Evolutionary conservation across 2,113 vertebrate species (phyloP).

Genomic region (Nymphicus hollandicus): DNA sequence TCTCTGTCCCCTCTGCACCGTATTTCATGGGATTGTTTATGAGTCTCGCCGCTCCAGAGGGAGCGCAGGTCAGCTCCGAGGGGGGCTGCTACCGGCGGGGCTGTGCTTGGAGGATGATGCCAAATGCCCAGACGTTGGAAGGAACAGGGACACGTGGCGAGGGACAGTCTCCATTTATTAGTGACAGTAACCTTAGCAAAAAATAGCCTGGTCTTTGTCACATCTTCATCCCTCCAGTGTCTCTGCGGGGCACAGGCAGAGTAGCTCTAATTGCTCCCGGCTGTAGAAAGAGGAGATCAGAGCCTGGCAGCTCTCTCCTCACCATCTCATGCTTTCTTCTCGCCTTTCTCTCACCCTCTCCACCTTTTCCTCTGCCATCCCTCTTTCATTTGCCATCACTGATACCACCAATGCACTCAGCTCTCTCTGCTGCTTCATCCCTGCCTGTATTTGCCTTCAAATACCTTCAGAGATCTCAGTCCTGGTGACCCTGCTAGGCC

Average conservation of each 20-base stretch:
- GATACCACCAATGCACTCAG: accelerated
- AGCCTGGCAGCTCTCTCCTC: not conserved
- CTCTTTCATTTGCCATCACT: not conserved
- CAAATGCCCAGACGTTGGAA: not conserved
- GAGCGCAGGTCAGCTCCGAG: not conserved
- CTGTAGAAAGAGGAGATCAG: not conserved
- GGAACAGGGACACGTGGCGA: not conserved
- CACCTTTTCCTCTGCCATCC: not conserved
- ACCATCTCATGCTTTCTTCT: not conserved
- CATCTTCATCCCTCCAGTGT: not conserved
- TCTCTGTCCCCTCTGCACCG: not conserved
- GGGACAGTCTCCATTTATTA: slow-evolving; percentile 33
- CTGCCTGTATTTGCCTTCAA: not conserved
- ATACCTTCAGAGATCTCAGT: not conserved
- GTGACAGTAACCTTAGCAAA: slow-evolving; percentile 19
- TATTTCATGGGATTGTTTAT: slow-evolving; percentile 17
- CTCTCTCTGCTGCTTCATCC: not conserved
- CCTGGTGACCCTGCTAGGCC: accelerated
- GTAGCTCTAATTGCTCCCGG: not conserved
- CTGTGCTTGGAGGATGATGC: not conserved
- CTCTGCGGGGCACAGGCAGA: not conserved
- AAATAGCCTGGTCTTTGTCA: slow-evolving; percentile 33
- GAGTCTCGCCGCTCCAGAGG: not conserved
- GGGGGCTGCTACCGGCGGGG: not conserved
- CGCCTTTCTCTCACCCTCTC: not conserved